A percentile compares a stretch with the other conserved stretches of the same genome.
phyloP scores from a whole-genome alignment of 2,888 invertebrate species.

The Drymonia ruficornis region DNA sequence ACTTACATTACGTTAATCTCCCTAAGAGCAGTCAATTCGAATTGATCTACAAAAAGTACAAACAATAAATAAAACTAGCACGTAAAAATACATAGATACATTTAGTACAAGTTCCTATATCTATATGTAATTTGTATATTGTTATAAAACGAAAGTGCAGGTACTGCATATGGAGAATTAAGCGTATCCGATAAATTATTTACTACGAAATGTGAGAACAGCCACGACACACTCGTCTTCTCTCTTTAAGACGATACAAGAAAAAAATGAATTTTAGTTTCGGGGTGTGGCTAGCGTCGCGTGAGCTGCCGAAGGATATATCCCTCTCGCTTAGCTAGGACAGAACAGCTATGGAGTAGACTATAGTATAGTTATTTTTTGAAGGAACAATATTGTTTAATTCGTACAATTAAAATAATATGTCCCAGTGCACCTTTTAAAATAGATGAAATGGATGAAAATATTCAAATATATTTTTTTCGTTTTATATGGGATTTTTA shows the following conservation, averaged over 20 bases:
- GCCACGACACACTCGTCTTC: not conserved
- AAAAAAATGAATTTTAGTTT: too few relatives aligned
- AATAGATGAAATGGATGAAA: too few relatives aligned
- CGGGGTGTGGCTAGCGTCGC: too few relatives aligned
- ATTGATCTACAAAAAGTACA: constrained; percentile 74
- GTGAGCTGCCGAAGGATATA: too few relatives aligned
- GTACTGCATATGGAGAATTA: constrained; percentile 74
- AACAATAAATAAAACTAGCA: constrained; percentile 72
- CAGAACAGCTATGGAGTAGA: too few relatives aligned
- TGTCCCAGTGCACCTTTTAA: too few relatives aligned
- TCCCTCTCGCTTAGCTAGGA: too few relatives aligned
- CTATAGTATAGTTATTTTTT: too few relatives aligned
- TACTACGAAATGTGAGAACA: not conserved
- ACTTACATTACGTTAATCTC: constrained; percentile 76
- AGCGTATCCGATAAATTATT: constrained; percentile 65
- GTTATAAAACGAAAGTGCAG: constrained; percentile 74
- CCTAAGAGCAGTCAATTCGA: constrained; percentile 77
- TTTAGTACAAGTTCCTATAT: constrained; percentile 61
- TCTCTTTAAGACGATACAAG: not conserved
- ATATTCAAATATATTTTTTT: too few relatives aligned
- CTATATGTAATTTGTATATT: constrained; percentile 70
- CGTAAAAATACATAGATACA: constrained; percentile 63
- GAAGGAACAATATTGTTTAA: too few relatives aligned
- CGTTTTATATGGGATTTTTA: too few relatives aligned
- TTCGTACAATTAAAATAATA: too few relatives aligned